phyloP scores from a whole-genome alignment of 2,113 vertebrate species.

The Odobenus rosmarus region DNA sequence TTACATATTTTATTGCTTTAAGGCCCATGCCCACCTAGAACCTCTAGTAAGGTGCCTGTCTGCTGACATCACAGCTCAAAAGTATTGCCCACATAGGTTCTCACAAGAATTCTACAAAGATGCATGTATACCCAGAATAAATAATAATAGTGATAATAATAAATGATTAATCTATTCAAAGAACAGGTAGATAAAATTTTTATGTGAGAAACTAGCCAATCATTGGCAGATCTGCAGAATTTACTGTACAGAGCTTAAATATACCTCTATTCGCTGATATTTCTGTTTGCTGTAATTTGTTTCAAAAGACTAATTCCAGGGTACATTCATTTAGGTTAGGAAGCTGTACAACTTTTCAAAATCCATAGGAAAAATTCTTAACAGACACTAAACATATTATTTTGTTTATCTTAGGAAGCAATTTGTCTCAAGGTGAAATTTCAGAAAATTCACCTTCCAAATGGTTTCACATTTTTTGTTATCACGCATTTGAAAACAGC shows the following conservation, averaged over 20 bases:
- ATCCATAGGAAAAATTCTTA: not conserved
- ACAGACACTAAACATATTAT: constrained; percentile 25
- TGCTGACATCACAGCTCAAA: not conserved
- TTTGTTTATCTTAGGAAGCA: constrained; percentile 56
- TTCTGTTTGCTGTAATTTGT: not conserved
- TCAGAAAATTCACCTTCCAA: constrained; percentile 57
- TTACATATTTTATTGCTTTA: constrained; percentile 51
- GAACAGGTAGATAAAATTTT: not conserved
- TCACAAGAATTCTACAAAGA: constrained; percentile 5
- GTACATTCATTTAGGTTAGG: not conserved
- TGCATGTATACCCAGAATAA: not conserved
- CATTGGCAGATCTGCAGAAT: not conserved
- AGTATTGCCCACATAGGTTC: not conserved
- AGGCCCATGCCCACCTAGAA: not conserved
- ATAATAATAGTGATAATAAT: not conserved
- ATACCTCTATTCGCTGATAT: not conserved
- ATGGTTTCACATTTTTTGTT: constrained; percentile 60
- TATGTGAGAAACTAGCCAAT: not conserved
- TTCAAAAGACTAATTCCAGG: not conserved
- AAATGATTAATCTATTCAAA: not conserved
- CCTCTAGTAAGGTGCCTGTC: not conserved
- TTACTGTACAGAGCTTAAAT: not conserved
- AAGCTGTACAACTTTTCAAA: not conserved
- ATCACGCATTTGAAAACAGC: constrained; percentile 70
- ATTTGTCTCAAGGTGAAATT: constrained; percentile 69